These are phyloP conservation scores for Leucoraja erinaceus DNA, from an alignment of 2,113 vertebrate genomes.

Conservation along the genomic window DNA sequence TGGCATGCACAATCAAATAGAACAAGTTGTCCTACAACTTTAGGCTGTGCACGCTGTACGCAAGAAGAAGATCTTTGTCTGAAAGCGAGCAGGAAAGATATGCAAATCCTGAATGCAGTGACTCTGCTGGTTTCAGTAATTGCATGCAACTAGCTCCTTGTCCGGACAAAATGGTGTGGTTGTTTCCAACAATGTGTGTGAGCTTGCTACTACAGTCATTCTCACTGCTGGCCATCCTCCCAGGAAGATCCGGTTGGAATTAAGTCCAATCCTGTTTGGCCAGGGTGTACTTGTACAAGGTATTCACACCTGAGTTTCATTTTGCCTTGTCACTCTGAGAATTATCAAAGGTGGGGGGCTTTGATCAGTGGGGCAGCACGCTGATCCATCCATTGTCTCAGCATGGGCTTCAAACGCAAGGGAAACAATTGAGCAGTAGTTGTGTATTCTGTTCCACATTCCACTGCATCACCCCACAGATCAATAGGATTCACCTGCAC, in stretches of 20 bases:
- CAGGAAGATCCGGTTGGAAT: neutral
- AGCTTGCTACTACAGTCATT: neutral
- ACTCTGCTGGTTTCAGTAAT: neutral
- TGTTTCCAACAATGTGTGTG: neutral
- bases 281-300: neutral
- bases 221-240: conserved; percentile 4
- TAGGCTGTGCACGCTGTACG: too few relatives aligned
- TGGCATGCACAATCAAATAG: too few relatives aligned
- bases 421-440: neutral
- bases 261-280: conserved; percentile 30
- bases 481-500: neutral
- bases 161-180: neutral
- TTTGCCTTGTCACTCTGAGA: neutral
- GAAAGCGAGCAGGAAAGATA: neutral
- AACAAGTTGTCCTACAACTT: too few relatives aligned
- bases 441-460: neutral
- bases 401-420: neutral
- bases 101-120: neutral
- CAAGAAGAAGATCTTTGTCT: too few relatives aligned
- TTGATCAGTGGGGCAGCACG: neutral
- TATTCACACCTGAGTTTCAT: conserved; percentile 27
- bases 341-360: conserved; percentile 10
- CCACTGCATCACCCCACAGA: neutral
- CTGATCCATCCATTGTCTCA: neutral
- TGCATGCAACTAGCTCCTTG: neutral